Evolutionary conservation across 2,888 invertebrate species (phyloP).

Genomic region (Tiphia femorata): DNA sequence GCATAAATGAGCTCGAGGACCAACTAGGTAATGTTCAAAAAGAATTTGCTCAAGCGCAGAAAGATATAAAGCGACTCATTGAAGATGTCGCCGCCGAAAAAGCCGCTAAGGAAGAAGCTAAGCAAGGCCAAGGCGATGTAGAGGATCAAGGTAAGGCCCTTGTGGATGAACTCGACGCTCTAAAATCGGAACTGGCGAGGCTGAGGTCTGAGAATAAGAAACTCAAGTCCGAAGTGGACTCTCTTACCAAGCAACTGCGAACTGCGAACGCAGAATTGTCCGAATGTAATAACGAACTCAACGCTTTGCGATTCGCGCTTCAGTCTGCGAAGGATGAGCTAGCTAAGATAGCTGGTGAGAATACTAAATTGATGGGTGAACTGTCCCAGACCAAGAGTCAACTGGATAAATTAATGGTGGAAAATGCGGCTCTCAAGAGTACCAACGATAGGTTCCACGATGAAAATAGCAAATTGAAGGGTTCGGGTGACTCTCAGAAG

Average conservation of each 20-base stretch:
- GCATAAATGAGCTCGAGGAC: slow-evolving; percentile 4
- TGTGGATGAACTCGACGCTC: neutral
- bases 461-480: slow-evolving; percentile 15
- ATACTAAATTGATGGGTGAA: slow-evolving; percentile 35
- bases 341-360: slow-evolving; percentile 26
- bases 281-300: too few relatives aligned
- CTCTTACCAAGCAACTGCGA: too few relatives aligned
- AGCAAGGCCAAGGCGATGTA: too few relatives aligned
- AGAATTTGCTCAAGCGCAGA: too few relatives aligned
- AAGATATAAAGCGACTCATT: slow-evolving; percentile 16
- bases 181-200: neutral
- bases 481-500: slow-evolving; percentile 22
- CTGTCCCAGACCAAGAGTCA: slow-evolving; percentile 15
- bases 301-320: too few relatives aligned
- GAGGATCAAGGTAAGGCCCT: too few relatives aligned
- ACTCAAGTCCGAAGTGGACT: neutral
- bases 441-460: slow-evolving; percentile 18
- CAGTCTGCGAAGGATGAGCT: too few relatives aligned
- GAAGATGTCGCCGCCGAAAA: slow-evolving; percentile 32
- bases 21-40: slow-evolving; percentile 9
- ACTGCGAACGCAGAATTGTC: too few relatives aligned
- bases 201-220: neutral
- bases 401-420: slow-evolving; percentile 17
- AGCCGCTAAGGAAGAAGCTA: slow-evolving; percentile 20
- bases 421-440: slow-evolving; percentile 22